phyloP scores from a whole-genome alignment of 2,113 vertebrate species.

The Anas platyrhynchos region DNA sequence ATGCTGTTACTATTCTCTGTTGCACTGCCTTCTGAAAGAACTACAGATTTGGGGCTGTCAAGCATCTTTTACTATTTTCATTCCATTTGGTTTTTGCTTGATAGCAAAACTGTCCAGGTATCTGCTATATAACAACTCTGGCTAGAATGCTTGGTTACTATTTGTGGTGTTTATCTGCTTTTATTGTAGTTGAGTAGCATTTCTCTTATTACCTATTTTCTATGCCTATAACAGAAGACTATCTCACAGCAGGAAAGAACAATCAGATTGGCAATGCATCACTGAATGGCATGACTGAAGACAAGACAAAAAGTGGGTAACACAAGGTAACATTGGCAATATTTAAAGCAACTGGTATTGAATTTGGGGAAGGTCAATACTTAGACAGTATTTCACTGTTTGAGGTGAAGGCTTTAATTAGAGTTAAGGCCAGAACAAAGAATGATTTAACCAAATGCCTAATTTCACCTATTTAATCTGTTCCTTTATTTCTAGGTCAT shows the following conservation, averaged over 20 bases:
- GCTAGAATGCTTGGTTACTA: neutral
- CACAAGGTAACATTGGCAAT: slow-evolving; percentile 32
- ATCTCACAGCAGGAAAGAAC: slow-evolving; percentile 42
- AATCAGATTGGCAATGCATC: slow-evolving; percentile 30
- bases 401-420: neutral
- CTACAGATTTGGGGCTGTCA: neutral
- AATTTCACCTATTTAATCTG: neutral
- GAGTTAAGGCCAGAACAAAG: neutral
- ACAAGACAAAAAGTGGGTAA: slow-evolving; percentile 11
- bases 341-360: neutral
- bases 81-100: slow-evolving; percentile 26
- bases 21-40: slow-evolving; percentile 2
- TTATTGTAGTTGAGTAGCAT: slow-evolving; percentile 28
- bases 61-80: slow-evolving; percentile 16
- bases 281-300: slow-evolving; percentile 33
- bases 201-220: neutral
- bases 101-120: slow-evolving; percentile 1
- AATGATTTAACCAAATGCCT: neutral
- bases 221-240: neutral
- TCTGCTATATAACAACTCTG: neutral
- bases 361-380: slow-evolving; percentile 26
- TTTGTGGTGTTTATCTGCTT: slow-evolving; percentile 45
- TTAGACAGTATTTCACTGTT: slow-evolving; percentile 8
- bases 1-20: slow-evolving; percentile 23
- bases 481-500: neutral